Conservation (phyloP, 2,888 invertebrate species). For the Drosophila falleni region DNA sequence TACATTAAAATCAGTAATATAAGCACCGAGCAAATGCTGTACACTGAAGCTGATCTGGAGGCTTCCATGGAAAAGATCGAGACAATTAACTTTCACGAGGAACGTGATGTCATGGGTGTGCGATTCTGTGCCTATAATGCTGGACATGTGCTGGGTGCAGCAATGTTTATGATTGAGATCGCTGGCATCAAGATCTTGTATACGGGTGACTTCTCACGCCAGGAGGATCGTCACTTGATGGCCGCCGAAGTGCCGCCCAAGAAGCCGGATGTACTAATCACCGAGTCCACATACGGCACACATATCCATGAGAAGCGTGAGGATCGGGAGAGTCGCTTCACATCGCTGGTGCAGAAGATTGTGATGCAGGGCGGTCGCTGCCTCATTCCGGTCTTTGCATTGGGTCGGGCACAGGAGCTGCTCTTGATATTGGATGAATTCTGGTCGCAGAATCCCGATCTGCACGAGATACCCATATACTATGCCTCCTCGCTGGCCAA, state of each 20-base stretch:
- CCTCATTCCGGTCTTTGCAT: conserved; percentile 98
- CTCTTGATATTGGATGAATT: conserved; percentile 98
- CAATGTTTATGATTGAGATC: conserved; percentile 99
- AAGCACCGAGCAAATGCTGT: conserved; percentile 98
- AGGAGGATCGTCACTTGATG: conserved; percentile 99
- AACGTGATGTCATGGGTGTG: conserved; percentile 98
- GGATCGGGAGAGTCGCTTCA: conserved; percentile 97
- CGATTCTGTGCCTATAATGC: conserved; percentile 99
- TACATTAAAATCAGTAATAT: conserved; percentile 99
- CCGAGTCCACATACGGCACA: conserved; percentile 99
- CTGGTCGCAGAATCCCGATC: conserved; percentile 93
- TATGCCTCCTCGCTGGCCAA: conserved; percentile 99
- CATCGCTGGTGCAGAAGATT: conserved; percentile 96
- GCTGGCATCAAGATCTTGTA: conserved; percentile 98
- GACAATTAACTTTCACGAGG: conserved; percentile 98
- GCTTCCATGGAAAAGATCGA: conserved; percentile 99
- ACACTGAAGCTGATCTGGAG: conserved; percentile 98
- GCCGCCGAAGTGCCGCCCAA: conserved; percentile 99
- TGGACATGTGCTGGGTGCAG: conserved; percentile 99
- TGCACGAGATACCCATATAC: conserved; percentile 99
- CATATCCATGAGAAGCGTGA: conserved; percentile 99
- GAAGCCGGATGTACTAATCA: conserved; percentile 98
- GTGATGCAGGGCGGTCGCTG: conserved; percentile 98
- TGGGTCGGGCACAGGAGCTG: conserved; percentile 98
- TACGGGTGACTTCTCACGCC: conserved; percentile 99